These are phyloP conservation scores for Tenualosa thibaudeaui DNA, from an alignment of 2,797 vertebrate species.

Conservation along the genomic window DNA sequence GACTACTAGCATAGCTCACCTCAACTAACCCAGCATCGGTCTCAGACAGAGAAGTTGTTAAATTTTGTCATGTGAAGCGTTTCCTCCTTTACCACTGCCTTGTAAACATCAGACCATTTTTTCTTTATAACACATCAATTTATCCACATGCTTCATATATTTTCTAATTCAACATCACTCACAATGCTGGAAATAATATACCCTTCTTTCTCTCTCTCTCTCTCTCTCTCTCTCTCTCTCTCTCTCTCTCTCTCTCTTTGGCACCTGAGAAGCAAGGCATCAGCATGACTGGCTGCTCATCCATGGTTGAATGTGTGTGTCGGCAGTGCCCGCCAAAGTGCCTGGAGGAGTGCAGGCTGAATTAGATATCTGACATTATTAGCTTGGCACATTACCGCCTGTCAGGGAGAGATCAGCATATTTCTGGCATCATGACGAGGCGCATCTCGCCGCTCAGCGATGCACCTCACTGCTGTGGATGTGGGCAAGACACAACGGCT, in stretches of 20 bases:
- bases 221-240: not conserved
- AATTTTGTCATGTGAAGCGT: not conserved
- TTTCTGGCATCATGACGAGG: not conserved
- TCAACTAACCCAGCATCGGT: not conserved
- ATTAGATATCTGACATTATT: conserved; percentile 23
- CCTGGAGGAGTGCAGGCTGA: not conserved
- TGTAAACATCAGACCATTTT: not conserved
- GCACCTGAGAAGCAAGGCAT: not conserved
- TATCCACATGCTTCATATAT: not conserved
- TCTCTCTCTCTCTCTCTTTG: not conserved
- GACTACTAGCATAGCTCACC: not conserved
- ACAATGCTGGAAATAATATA: not conserved
- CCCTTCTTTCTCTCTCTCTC: not conserved
- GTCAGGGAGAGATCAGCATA: conserved; percentile 1
- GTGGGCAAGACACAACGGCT: not conserved
- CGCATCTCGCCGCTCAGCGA: not conserved
- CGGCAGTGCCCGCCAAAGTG: not conserved
- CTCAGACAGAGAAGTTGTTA: not conserved
- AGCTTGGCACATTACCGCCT: conserved; percentile 1
- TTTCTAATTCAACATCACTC: not conserved
- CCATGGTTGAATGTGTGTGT: not conserved
- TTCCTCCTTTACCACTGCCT: not conserved
- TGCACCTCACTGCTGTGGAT: not conserved
- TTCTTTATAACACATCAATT: not conserved
- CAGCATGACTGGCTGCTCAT: not conserved